phyloP scores from a whole-genome alignment of 2,113 vertebrate genomes.

The Enhydra lutris region DNA sequence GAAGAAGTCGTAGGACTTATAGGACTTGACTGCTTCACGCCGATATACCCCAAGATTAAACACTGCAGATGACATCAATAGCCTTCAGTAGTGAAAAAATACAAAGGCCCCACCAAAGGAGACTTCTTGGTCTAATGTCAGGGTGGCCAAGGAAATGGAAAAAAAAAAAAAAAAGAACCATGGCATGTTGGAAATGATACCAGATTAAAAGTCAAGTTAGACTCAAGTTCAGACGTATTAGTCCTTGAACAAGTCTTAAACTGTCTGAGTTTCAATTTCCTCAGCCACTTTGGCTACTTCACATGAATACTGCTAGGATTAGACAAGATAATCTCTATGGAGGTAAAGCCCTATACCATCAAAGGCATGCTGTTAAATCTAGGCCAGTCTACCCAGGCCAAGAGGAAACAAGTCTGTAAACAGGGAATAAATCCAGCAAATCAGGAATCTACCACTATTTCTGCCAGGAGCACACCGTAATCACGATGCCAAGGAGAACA shows the following conservation, averaged over 20 bases:
- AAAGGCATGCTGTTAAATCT: neutral
- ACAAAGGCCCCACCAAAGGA: neutral
- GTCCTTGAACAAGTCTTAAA: neutral
- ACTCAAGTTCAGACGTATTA: neutral
- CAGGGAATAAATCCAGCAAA: neutral
- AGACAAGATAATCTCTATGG: neutral
- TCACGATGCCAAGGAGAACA: neutral
- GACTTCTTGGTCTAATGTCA: neutral
- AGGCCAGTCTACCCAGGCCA: neutral
- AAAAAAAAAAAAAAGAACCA: neutral
- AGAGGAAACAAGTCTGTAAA: neutral
- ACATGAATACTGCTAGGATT: neutral
- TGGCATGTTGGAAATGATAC: neutral
- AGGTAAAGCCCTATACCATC: neutral
- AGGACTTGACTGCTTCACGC: slow-evolving; percentile 92
- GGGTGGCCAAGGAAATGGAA: neutral
- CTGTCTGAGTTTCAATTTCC: neutral
- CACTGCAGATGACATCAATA: slow-evolving; percentile 82
- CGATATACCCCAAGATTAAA: slow-evolving; percentile 98
- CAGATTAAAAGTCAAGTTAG: neutral
- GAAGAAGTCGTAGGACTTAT: slow-evolving; percentile 98
- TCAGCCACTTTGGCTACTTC: neutral
- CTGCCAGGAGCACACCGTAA: neutral
- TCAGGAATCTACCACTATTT: neutral
- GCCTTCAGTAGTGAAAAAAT: neutral